Evolutionary conservation across 2,113 vertebrate species (phyloP), one percentile per base, ranked within the genome.

Genomic region (Aphyosemion australe): DNA sequence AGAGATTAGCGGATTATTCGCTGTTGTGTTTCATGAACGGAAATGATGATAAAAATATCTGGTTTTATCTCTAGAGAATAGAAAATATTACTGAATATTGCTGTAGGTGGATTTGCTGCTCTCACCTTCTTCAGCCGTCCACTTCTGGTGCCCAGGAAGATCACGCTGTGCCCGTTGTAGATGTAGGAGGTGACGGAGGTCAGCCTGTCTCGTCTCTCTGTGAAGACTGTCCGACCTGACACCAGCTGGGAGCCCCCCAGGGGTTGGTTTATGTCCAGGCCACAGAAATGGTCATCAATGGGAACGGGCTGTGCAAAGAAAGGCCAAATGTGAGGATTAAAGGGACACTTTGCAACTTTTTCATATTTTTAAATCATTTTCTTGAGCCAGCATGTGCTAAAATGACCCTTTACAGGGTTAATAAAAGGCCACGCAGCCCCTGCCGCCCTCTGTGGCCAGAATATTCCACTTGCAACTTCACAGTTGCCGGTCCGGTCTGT

Each of bases 191-290:
- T 93, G 34, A 98, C 94, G 0, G 97, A 93, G 43, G 96, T 97
- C 90, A 99, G 93, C 50, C 96, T 87, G 85, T 99, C 97, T 11
- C 93, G 91, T 84, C 89, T 93, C 67, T 97, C 94, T 1, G 93
- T 95, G 77, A 93, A 98, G 42, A 98, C 85, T 0, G 85, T 92
- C 77, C 90, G 88, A 4, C 97, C 96, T 0, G 95, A 93, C 83
- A 99, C 95, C 0, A 97, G 93, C 26, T 89, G 92, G 0, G 94
- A 96, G 62, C 97, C 97, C 53, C 97, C 97, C 20, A 99, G 90
- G 0, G 97, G 97, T 84, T 99, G 97, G 92, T 99, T 99, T 86
- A 99, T 99, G 86, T 98, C 97, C 21, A 98, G 86, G 63, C 97
- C 97, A 0, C 97, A 99, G 92, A 99, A 99, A 49, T 95, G 94